Percentiles rank a stretch among this genome's conserved stretches.
Conservation (phyloP, 2,888 invertebrate species). For the Tetragnatha montana region DNA sequence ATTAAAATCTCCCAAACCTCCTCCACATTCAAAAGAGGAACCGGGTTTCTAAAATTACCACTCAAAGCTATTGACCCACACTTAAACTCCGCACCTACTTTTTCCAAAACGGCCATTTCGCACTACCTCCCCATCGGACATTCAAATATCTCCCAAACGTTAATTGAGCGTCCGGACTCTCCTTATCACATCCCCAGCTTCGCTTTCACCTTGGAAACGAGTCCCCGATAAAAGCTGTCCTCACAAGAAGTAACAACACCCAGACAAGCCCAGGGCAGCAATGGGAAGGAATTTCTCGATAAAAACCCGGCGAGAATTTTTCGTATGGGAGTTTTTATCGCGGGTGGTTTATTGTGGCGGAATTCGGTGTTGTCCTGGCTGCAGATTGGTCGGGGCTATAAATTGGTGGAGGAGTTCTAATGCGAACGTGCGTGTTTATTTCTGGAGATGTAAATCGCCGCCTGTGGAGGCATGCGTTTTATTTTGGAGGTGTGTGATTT, state of each 20-base stretch:
- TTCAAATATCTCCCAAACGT: not conserved
- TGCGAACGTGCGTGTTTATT: not conserved
- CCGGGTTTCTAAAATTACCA: not conserved
- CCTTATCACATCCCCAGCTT: slow-evolving; percentile 28
- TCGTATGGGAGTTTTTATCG: slow-evolving; percentile 35
- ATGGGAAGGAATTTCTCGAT: slow-evolving; percentile 8
- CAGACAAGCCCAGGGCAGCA: not conserved
- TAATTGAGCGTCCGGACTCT: slow-evolving; percentile 22
- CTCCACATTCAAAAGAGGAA: not conserved
- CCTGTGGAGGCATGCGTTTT: not conserved
- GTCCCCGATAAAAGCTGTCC: slow-evolving; percentile 25
- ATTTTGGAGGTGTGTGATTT: not conserved
- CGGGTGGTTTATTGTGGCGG: slow-evolving; percentile 5
- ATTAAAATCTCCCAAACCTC: no score
- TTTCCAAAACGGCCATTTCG: not conserved
- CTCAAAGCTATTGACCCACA: not conserved
- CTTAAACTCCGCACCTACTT: not conserved
- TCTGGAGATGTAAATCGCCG: not conserved
- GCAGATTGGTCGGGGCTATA: not conserved
- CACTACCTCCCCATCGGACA: not conserved
- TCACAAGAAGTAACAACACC: not conserved
- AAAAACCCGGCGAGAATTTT: not conserved
- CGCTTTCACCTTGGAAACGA: not conserved
- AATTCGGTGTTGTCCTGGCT: not conserved
- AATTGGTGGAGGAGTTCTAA: not conserved